Percentiles rank a stretch among this genome's conserved stretches.
phyloP scores from a whole-genome alignment of 2,113 vertebrate species.

The Theropithecus gelada region DNA sequence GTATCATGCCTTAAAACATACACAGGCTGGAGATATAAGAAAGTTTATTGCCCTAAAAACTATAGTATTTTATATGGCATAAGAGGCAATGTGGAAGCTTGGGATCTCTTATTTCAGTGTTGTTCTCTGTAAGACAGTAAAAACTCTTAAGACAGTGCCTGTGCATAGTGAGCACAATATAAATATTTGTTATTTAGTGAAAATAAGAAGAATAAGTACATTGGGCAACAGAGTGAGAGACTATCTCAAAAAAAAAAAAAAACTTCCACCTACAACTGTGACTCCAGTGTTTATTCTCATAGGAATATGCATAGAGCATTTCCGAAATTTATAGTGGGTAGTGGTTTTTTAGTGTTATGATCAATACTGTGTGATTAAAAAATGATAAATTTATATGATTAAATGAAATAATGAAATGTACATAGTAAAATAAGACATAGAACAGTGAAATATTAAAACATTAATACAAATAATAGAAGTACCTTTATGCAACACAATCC shows the following conservation, averaged over 20 bases:
- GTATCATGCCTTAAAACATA: not conserved
- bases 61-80: not conserved
- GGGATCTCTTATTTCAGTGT: not conserved
- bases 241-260: not conserved
- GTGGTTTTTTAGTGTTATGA: not conserved
- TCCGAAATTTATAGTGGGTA: not conserved
- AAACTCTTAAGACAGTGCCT: not conserved
- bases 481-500: not conserved
- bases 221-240: too few relatives aligned
- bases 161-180: not conserved
- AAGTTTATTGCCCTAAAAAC: not conserved
- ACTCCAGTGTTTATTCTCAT: not conserved
- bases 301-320: not conserved
- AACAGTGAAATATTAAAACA: not conserved
- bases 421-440: not conserved
- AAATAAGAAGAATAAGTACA: not conserved
- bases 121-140: not conserved
- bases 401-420: not conserved
- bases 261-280: not conserved
- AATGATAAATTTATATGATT: not conserved
- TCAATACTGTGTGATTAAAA: conserved; percentile 6
- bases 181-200: not conserved
- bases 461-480: not conserved
- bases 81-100: not conserved
- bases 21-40: not conserved